Evolutionary conservation across 92 coral and sea anemone genomes (phyloP), one percentile per base, ranked within the genome.

Genomic region (Anthopleura xanthogrammica): DNA sequence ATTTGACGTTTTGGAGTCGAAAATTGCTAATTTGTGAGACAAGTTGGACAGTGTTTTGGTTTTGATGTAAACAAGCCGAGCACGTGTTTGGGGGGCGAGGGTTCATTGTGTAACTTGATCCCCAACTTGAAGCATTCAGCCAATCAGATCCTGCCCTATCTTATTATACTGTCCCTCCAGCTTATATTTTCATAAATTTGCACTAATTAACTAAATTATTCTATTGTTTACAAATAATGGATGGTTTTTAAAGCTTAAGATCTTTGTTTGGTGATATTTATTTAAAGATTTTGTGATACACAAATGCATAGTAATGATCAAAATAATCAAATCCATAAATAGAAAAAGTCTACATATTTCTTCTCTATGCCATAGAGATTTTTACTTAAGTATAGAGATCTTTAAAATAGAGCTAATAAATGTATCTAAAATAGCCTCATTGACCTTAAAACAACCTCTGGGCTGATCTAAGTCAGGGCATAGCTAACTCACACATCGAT

Each of bases 21-120:
- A 41, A 16, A 62, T 41, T 64, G 43, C 16, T 19, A 1, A 23
- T 75, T 75, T 48, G n/a, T 4, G 17, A 8, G 70, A 23, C 10
- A 0, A 20, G 24, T 10, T 62, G 70, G 74, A 22, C 68, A 71
- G 70, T 81, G 84, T 81, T 81, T 81, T 81, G 84, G 77, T 81
- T 48, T 16, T n/a, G 56, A 81, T 81, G 84, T 81, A 46, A 81
- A 81, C 84, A 81, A 42, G 3, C 10, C 0, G 43, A 41, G n/a
- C 84, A 81, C 84, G 84, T 81, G 84, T 52, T 70, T 11, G 20
- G 77, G 77, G 55, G 64, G 78, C 48, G 58, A 50, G 50, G 84
- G 84, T n/a, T 68, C 77, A 12, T 64, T 80, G 76, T 81, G 22
- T 36, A 42, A 70, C 77, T 17, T 81, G 75, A 81, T 81, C 84